Base-by-base conservation (phyloP, 2,888 invertebrate species). In the Periphyllus acericola region DNA sequence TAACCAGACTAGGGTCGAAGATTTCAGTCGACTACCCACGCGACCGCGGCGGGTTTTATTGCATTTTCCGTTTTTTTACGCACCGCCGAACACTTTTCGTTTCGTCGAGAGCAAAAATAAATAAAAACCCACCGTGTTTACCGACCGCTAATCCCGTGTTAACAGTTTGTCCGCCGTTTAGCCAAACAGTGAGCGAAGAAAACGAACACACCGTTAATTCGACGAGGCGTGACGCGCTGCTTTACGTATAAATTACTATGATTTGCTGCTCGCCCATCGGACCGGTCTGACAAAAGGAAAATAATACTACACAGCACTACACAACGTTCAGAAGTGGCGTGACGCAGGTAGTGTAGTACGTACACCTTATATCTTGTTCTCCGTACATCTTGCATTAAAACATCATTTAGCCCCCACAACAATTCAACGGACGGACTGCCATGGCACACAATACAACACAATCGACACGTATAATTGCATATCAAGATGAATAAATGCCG, bases 1-100 rank as follows among this genome's bases (percentile, higher is more conserved):
- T 68, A 84, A 75, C 75, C 40, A 29, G n/a, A 60, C 74, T 76
- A 72, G 87, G 87, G 60, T 66, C 19, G 87, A 79, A n/a, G 80
- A 79, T 80, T 86, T 86, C 80, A 68, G 72, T 86, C 40, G 60
- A 74, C 80, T n/a, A 40, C 55, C 86, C 60, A 17, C 36, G 72
- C 36, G 72, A 72, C 80, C 55, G n/a, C 52, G 46, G 21, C 1
- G 29, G 17, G 34, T 80, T 81, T 87, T 81, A 87, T 87, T 71
- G 34, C 80, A 29, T 60, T 80, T 87, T 36, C 29, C 14, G 40
- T 81, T 86, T 80, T 40, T 87, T 66, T 46, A 87, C 81, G 46
- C 80, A 40, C 81, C 25, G 46, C 29, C 74, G 6, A 80, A 66
- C 60, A 75, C 81, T 55, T 46, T 46, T 40, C 36, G 21, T 75